phyloP scores from a whole-genome alignment of 2,797 vertebrate genomes.

The Chelonia mydas region DNA sequence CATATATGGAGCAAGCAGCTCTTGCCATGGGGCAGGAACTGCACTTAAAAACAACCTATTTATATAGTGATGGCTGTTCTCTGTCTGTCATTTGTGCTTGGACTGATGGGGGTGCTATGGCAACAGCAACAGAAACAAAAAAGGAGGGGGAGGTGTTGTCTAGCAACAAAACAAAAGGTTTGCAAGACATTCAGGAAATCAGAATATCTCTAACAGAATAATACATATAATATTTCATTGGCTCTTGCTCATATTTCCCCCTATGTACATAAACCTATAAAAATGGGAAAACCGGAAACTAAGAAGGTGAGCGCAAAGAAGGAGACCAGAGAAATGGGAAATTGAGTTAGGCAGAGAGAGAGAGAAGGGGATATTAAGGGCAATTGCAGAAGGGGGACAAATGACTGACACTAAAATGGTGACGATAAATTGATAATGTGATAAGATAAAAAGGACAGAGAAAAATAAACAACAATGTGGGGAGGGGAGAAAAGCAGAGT shows the following conservation, averaged over 20 bases:
- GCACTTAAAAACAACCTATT: conserved; percentile 29
- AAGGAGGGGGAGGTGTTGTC: background rate
- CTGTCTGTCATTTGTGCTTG: background rate
- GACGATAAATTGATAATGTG: background rate
- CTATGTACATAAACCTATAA: background rate
- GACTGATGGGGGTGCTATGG: conserved; percentile 13
- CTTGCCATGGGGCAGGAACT: background rate
- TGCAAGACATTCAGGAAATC: background rate
- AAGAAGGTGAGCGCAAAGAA: background rate
- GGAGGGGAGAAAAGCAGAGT: background rate
- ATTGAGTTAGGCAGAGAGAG: background rate
- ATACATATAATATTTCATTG: background rate
- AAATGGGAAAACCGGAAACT: background rate
- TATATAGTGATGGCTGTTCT: background rate
- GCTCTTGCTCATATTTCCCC: background rate
- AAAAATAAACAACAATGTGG: background rate
- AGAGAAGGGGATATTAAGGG: background rate
- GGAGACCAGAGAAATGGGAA: background rate
- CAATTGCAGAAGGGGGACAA: background rate
- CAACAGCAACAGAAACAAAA: conserved; percentile 24
- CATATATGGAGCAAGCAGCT: background rate
- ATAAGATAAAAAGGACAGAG: background rate
- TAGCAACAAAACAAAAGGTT: background rate
- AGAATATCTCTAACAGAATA: background rate
- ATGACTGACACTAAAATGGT: background rate